A percentile compares a stretch with the other conserved stretches of the same genome.
These are phyloP conservation scores for Molossus alvarezi DNA, from an alignment of 2,797 vertebrate genomes.

Conservation along the genomic window DNA sequence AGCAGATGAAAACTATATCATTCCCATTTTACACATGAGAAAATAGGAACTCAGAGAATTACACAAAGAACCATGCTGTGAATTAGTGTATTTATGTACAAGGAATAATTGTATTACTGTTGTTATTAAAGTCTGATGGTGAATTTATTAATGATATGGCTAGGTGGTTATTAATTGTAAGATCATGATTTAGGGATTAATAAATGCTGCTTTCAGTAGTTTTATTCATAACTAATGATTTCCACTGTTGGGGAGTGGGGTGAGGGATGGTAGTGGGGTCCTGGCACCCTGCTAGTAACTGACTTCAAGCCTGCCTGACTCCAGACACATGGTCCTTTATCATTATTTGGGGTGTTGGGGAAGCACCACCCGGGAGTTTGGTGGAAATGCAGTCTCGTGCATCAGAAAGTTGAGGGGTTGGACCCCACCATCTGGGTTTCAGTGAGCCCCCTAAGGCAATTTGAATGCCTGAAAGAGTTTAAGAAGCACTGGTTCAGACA, in stretches of 20 bases:
- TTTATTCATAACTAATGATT: background rate
- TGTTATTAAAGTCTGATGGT: background rate
- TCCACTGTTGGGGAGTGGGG: background rate
- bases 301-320: background rate
- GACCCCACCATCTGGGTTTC: background rate
- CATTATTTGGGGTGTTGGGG: background rate
- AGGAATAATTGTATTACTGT: background rate
- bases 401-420: background rate
- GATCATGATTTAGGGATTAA: background rate
- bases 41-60: background rate
- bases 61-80: background rate
- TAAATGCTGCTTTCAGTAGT: background rate
- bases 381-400: background rate
- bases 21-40: background rate
- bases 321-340: background rate
- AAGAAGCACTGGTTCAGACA: background rate
- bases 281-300: background rate
- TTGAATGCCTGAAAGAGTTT: rapidly evolving
- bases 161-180: background rate
- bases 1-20: background rate
- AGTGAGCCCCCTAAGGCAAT: background rate
- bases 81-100: background rate
- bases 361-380: background rate
- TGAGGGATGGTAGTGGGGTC: background rate
- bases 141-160: background rate